A percentile compares a stretch with the other conserved stretches of the same genome.
These are phyloP conservation scores for Dermatemys mawii DNA, from an alignment of 2,113 vertebrate genomes.

Conservation along the genomic window DNA sequence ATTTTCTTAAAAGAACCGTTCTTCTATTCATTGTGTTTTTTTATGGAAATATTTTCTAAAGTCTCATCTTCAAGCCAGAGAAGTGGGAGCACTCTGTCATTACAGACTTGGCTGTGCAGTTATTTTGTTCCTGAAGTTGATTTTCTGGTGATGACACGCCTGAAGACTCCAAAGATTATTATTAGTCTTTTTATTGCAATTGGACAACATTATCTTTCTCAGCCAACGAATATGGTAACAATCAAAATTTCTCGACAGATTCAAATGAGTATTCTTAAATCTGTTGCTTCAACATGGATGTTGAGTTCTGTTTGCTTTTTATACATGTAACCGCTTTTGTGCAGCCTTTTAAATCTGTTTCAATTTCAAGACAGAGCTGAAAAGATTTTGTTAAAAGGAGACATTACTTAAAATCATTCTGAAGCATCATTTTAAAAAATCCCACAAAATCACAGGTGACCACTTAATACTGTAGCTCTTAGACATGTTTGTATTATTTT, in stretches of 20 bases:
- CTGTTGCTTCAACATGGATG: slow-evolving; percentile 7
- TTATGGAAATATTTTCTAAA: slow-evolving; percentile 39
- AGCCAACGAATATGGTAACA: background rate
- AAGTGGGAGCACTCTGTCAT: background rate
- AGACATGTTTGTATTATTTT: slow-evolving; percentile 60
- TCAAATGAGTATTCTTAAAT: slow-evolving; percentile 31
- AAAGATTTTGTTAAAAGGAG: slow-evolving; percentile 48
- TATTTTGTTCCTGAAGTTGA: slow-evolving; percentile 22
- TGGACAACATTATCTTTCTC: background rate
- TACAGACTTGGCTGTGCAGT: background rate
- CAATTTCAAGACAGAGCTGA: slow-evolving; percentile 40
- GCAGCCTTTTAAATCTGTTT: slow-evolving; percentile 41
- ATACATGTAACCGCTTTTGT: background rate
- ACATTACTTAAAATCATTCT: slow-evolving; percentile 47
- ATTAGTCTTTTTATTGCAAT: slow-evolving; percentile 8
- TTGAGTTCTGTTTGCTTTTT: slow-evolving; percentile 7
- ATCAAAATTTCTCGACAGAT: background rate
- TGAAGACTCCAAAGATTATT: background rate
- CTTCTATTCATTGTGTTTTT: slow-evolving; percentile 31
- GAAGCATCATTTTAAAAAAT: slow-evolving; percentile 45
- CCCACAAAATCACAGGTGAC: slow-evolving; percentile 63
- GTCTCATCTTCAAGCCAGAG: background rate
- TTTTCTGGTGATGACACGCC: slow-evolving; percentile 2
- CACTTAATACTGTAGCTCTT: slow-evolving; percentile 63
- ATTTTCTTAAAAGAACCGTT: slow-evolving; percentile 39